Conservation (phyloP, 2,797 vertebrate species). For the Kryptolebias ocellatus region DNA sequence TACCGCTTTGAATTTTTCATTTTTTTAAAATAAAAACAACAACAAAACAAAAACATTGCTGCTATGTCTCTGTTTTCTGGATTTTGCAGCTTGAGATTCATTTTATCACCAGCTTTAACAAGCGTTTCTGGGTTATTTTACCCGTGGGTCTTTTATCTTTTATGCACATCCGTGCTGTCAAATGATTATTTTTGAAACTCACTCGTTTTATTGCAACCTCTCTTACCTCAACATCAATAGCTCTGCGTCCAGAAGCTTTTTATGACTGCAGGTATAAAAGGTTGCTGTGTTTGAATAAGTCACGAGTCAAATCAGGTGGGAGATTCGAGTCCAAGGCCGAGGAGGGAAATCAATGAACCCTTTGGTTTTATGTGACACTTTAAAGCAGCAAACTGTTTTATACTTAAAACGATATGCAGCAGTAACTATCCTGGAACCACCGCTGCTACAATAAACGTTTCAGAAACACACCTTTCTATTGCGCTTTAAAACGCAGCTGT, state of each 20-base stretch:
- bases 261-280: conserved; percentile 9
- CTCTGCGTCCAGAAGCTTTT: conserved; percentile 5
- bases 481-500: conserved; percentile 8
- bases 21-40: too few relatives aligned
- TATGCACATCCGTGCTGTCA: neutral
- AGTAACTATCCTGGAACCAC: neutral
- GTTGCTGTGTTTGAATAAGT: conserved; percentile 28
- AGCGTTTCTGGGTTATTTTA: too few relatives aligned
- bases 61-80: too few relatives aligned
- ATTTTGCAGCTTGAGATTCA: too few relatives aligned
- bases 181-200: too few relatives aligned
- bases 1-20: too few relatives aligned
- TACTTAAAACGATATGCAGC: neutral
- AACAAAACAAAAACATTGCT: too few relatives aligned
- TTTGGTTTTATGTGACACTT: conserved; percentile 9
- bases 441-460: neutral
- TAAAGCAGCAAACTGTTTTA: conserved; percentile 6
- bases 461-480: conserved; percentile 23
- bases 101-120: too few relatives aligned
- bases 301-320: conserved; percentile 19
- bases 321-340: conserved; percentile 7
- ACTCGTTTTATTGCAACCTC: neutral
- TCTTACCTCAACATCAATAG: neutral
- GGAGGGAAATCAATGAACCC: conserved; percentile 25
- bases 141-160: neutral